These are phyloP conservation scores for Parnassius glacialis DNA, from an alignment of 2,888 invertebrate species.

Conservation along the genomic window DNA sequence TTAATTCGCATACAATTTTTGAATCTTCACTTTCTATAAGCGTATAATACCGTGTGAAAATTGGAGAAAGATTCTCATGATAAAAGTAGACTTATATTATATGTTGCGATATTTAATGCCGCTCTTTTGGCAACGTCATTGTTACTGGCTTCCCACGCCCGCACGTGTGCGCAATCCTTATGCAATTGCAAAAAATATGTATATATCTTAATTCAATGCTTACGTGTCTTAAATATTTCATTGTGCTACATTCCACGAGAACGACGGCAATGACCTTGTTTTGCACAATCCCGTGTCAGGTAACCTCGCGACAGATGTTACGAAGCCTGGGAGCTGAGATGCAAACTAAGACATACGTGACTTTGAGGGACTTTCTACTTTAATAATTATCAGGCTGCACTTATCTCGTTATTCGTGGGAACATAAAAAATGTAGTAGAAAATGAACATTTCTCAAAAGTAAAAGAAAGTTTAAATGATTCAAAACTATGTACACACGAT, in stretches of 20 bases:
- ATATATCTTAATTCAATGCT: constrained; percentile 16
- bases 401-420: constrained; percentile 75
- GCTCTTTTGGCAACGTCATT: constrained; percentile 46
- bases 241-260: constrained; percentile 47
- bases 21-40: no score
- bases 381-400: constrained; percentile 61
- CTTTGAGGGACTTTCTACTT: constrained; percentile 69
- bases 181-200: constrained; percentile 22
- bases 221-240: constrained; percentile 35
- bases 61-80: no score
- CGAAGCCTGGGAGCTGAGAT: constrained; percentile 65
- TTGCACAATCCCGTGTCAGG: constrained; percentile 57
- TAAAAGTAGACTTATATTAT: no score
- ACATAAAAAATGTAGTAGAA: constrained; percentile 60
- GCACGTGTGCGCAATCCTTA: constrained; percentile 61
- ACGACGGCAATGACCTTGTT: constrained; percentile 66
- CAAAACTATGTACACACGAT: not conserved
- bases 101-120: constrained; percentile 34
- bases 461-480: constrained; percentile 46
- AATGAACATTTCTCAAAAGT: constrained; percentile 53
- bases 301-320: constrained; percentile 65
- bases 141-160: constrained; percentile 58
- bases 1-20: no score
- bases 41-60: no score
- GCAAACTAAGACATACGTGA: constrained; percentile 76